Evolutionary conservation across 2,888 invertebrate species (phyloP), one percentile per base, ranked within the genome.

Genomic region (Amiota minor): DNA sequence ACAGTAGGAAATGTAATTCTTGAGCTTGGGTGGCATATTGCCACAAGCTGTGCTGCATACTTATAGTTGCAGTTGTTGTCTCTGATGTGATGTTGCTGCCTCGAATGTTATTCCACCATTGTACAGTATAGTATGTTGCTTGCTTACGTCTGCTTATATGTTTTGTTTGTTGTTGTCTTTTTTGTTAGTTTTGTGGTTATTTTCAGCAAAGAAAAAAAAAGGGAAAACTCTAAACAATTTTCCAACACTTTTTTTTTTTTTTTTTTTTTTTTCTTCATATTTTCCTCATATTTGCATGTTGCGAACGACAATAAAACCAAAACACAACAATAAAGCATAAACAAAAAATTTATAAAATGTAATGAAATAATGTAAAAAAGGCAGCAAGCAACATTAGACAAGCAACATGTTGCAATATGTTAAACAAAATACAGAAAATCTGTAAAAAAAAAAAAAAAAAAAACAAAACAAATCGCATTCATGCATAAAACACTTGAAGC

Each of bases 11-110:
- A 69, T 76, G 71, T 49, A 74, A 75, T 74, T 76, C 76, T 76
- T 76, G 76, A 73, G 74, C 77, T 76, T 77, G 77, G 77, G 74
- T 75, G 76, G 75, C 59, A 74, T 72, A 47, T 65, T 65, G 65
- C 65, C 65, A 65, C 65, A 65, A 65, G 65, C 65, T 47, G 47
- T n/a, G 62, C 35, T 50, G 70, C 67, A 35, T 35, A 46, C 65
- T 53, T 69, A 59, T 72, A 75, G 72, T 70, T 56, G 65, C 11
- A 18, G 61, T 14, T 16, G 53, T 20, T 10, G 45, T 10, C 20
- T 23, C 61, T 35, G 45, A 2, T 20, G 56, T 35, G 45, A 2
- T 20, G 56, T 35, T 45, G 14, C 1, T 49, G n/a, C 10, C 16
- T 9, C 14, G 18, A 23, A 56, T 1, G 49, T 18, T 20, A 49